phyloP scores from a whole-genome alignment of 1,140 invertebrate genomes.

The Stegodyphus dumicola region DNA sequence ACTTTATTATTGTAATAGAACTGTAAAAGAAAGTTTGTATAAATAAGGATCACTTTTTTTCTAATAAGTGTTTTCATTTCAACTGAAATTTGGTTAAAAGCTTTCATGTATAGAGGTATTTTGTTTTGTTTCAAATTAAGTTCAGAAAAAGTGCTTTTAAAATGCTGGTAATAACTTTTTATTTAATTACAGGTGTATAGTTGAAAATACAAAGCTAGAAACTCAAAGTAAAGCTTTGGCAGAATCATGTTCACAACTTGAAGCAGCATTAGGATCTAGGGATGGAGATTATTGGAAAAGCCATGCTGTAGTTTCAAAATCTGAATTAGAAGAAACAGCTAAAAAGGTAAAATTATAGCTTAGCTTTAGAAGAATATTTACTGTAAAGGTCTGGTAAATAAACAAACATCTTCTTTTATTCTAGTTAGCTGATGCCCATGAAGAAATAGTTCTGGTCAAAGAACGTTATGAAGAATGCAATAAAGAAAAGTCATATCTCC shows the following conservation, averaged over 20 bases:
- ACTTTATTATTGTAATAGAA: too few species aligned
- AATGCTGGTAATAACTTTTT: background rate
- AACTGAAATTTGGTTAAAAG: too few species aligned
- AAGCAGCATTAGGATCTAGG: conserved; percentile 19
- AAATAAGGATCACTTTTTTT: too few species aligned
- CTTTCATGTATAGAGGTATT: too few species aligned
- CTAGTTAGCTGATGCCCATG: conserved; percentile 48
- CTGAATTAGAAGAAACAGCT: conserved; percentile 21
- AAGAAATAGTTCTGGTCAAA: conserved; percentile 54
- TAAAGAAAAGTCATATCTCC: conserved; percentile 44
- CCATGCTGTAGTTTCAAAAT: conserved; percentile 6
- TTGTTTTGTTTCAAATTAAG: too few species aligned
- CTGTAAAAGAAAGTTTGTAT: too few species aligned
- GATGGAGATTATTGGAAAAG: conserved; percentile 25
- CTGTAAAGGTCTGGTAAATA: background rate
- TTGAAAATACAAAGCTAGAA: conserved; percentile 49
- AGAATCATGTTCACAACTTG: conserved; percentile 6
- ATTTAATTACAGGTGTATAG: conserved; percentile 7
- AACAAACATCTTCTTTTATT: background rate
- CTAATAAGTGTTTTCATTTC: too few species aligned
- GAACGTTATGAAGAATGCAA: conserved; percentile 57
- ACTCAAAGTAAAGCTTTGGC: conserved; percentile 25
- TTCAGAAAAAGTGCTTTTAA: too few species aligned
- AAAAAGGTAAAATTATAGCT: conserved; percentile 9
- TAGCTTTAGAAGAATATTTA: too few species aligned